Evolutionary conservation across 2,888 invertebrate species (phyloP), one percentile per base, ranked within the genome.

Genomic region (Pachliopta kotzebuea): DNA sequence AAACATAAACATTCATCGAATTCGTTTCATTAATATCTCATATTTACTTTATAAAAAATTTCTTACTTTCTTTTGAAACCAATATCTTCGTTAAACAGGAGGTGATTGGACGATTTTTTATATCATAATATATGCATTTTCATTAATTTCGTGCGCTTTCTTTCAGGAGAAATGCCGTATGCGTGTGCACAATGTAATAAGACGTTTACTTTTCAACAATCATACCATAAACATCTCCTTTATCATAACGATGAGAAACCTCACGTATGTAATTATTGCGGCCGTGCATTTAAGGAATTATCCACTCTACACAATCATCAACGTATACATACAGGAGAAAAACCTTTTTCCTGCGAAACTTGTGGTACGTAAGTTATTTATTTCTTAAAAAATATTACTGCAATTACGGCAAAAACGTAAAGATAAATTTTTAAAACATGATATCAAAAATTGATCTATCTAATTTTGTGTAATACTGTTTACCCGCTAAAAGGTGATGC

Each of bases 231-330:
- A 79, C 97, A 97, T 85, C 93, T 96, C 77, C 90, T 97, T 60
- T 97, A 97, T 79, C 97, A 97, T 79, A 96, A 95, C 67, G 96
- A 96, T 75, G 96, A 97, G 74, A 97, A 97, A 76, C 97, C 97
- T 0, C 94, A 95, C 72, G 92, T 93, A 2, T 97, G 97, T 75
- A 88, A 81, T 60, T 95, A 95, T 73, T 97, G 97, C 79, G 96
- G 96, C 0, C 92, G 96, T 68, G 94, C 96, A 31, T 97, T 97
- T 79, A 97, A 97, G 79, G 97, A 97, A 83, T 88, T 97, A 29
- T 97, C 97, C 2, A 97, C 97, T 0, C 89, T 97, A 63, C 96
- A 97, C 77, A 97, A 97, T 80, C 97, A 97, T 78, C 95, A 96
- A 79, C 89, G 97, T 67, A 97, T 97, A 70, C 95, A 96, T 80